These are phyloP conservation scores for Eupithecia subfuscata DNA, from an alignment of 2,888 invertebrate genomes.

Conservation along the genomic window DNA sequence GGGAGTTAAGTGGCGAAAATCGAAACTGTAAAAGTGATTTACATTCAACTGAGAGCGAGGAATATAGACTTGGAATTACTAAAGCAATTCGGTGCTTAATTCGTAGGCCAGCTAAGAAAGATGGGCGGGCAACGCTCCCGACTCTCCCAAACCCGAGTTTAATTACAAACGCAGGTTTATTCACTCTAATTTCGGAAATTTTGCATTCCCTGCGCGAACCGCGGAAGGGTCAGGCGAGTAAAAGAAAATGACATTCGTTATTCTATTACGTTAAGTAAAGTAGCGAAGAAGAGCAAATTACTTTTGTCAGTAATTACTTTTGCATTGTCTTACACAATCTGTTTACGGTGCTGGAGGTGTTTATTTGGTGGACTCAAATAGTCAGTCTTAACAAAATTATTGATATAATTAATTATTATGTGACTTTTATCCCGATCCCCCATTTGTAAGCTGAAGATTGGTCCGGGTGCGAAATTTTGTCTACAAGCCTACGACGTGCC, in stretches of 20 bases:
- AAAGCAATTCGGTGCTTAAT: constrained; percentile 83
- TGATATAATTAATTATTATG: background rate
- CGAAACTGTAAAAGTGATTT: constrained; percentile 82
- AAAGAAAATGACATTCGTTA: constrained; percentile 84
- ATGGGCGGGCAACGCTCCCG: constrained; percentile 72
- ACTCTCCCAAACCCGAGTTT: constrained; percentile 66
- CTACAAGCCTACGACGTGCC: background rate
- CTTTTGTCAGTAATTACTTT: constrained; percentile 75
- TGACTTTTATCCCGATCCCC: background rate
- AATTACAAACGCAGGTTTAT: constrained; percentile 82
- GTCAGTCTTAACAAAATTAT: background rate
- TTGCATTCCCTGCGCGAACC: constrained; percentile 82
- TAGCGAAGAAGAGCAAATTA: constrained; percentile 64
- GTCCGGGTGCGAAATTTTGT: background rate
- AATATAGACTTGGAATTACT: constrained; percentile 82
- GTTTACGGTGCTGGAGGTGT: constrained; percentile 36
- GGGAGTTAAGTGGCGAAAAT: constrained; percentile 71
- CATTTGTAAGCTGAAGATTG: too few relatives aligned
- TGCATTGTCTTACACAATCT: constrained; percentile 54
- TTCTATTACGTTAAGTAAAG: constrained; percentile 80
- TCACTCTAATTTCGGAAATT: constrained; percentile 82
- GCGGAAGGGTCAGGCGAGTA: constrained; percentile 78
- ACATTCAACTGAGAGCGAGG: constrained; percentile 78
- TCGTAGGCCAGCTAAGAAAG: constrained; percentile 82
- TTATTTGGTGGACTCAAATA: background rate